These are phyloP conservation scores for Typhlichthys subterraneus DNA, from an alignment of 2,797 vertebrate genomes.

Conservation along the genomic window DNA sequence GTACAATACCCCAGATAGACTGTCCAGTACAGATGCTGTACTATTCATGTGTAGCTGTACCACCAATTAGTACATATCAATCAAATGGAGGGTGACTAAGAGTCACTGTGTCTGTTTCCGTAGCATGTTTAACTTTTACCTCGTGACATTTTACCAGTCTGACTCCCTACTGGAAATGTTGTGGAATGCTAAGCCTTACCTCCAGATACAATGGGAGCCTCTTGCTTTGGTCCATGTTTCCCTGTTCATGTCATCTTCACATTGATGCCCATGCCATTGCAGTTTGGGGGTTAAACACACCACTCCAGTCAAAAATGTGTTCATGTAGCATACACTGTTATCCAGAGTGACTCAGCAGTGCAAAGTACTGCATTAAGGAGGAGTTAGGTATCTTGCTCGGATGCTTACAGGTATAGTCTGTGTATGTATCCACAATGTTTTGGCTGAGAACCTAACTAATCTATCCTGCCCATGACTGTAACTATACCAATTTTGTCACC, in stretches of 20 bases:
- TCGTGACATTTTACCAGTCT: slow-evolving; percentile 76
- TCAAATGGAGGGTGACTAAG: slow-evolving; percentile 51
- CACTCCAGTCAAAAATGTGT: too few relatives aligned
- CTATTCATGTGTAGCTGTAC: slow-evolving; percentile 33
- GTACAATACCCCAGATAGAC: background rate
- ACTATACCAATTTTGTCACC: too few relatives aligned
- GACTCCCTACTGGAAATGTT: slow-evolving; percentile 71
- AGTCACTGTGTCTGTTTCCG: slow-evolving; percentile 43
- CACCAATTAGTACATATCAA: slow-evolving; percentile 47
- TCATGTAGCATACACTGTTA: background rate
- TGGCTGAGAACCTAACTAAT: too few relatives aligned
- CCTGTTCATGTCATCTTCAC: slow-evolving; percentile 28
- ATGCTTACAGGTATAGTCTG: too few relatives aligned
- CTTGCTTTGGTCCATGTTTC: slow-evolving; percentile 44
- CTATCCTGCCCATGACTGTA: too few relatives aligned
- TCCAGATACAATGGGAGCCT: slow-evolving; percentile 62
- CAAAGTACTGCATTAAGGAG: too few relatives aligned
- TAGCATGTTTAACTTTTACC: slow-evolving; percentile 69
- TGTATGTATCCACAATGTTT: too few relatives aligned
- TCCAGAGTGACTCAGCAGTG: too few relatives aligned
- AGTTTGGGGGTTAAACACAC: too few relatives aligned
- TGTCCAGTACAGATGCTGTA: background rate
- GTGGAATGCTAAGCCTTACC: slow-evolving; percentile 76
- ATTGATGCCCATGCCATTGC: slow-evolving; percentile 21
- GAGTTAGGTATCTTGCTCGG: too few relatives aligned